phyloP scores from a whole-genome alignment of 2,888 invertebrate species.

The Vesta saturnalis region DNA sequence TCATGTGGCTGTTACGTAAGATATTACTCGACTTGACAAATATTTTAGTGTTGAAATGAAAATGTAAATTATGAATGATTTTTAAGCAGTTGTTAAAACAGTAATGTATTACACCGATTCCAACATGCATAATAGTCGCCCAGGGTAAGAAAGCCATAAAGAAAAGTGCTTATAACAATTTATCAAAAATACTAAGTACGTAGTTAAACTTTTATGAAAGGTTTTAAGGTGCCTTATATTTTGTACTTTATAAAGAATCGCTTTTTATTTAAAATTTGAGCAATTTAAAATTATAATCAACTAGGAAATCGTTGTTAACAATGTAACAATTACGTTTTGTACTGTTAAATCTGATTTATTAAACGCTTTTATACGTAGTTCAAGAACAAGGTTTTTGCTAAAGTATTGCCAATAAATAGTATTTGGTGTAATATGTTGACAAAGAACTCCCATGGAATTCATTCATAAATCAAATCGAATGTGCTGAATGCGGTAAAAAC shows the following conservation, averaged over 20 bases:
- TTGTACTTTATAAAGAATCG: neutral
- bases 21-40: no score
- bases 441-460: slow-evolving; percentile 47
- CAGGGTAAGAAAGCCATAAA: neutral
- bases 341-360: no score
- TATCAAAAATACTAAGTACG: neutral
- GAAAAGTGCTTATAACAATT: neutral
- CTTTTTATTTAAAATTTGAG: no score
- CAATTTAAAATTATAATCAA: no score
- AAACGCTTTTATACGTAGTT: no score
- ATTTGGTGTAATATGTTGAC: slow-evolving; percentile 48
- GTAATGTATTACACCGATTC: neutral
- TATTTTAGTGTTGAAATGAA: no score
- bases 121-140: neutral
- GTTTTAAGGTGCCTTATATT: no score
- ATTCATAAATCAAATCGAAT: slow-evolving; percentile 47
- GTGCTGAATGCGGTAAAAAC: slow-evolving; percentile 40
- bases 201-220: neutral
- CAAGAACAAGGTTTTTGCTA: slow-evolving; percentile 44
- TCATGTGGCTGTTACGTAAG: no score
- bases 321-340: no score
- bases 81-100: neutral
- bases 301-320: no score
- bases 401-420: slow-evolving; percentile 47
- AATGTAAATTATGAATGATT: neutral